A percentile compares a stretch with the other conserved stretches of the same genome.
These are phyloP conservation scores for Sebastes steindachneri DNA, from an alignment of 2,797 vertebrate species.

Conservation along the genomic window DNA sequence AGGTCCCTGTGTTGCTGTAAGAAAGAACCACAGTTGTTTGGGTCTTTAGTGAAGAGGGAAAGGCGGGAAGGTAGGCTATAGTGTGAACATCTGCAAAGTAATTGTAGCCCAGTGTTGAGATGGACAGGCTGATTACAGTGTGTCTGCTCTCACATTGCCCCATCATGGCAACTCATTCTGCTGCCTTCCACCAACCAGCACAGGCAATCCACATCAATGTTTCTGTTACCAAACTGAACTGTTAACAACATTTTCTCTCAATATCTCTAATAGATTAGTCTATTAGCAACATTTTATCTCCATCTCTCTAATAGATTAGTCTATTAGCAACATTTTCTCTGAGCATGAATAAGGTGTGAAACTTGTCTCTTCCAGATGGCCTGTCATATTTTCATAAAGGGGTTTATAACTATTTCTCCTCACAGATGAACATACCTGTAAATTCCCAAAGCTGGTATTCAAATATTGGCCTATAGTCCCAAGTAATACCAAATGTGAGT, in stretches of 20 bases:
- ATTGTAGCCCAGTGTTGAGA: constrained; percentile 72
- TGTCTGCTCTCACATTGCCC: constrained; percentile 62
- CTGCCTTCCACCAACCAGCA: constrained; percentile 13
- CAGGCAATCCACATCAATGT: background rate
- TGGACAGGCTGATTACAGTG: constrained; percentile 77
- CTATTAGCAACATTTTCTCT: too few relatives aligned
- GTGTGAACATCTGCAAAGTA: constrained; percentile 77
- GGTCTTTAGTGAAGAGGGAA: background rate
- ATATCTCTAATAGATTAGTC: background rate
- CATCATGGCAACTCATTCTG: constrained; percentile 43
- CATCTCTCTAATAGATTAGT: too few relatives aligned
- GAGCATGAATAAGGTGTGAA: too few relatives aligned
- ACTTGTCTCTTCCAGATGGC: too few relatives aligned
- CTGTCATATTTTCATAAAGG: too few relatives aligned
- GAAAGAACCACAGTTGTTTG: background rate
- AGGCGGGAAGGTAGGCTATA: constrained; percentile 38
- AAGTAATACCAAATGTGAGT: too few relatives aligned
- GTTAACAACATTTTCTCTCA: background rate
- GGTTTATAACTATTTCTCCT: too few relatives aligned
- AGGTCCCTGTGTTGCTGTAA: background rate
- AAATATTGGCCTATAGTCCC: too few relatives aligned
- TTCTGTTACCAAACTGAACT: constrained; percentile 3
- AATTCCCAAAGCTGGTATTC: too few relatives aligned
- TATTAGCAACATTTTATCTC: too few relatives aligned
- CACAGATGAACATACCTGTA: too few relatives aligned